A percentile compares a stretch with the other conserved stretches of the same genome.
Conservation (phyloP, 2,888 invertebrate species). For the Eutolmus rufibarbis region DNA sequence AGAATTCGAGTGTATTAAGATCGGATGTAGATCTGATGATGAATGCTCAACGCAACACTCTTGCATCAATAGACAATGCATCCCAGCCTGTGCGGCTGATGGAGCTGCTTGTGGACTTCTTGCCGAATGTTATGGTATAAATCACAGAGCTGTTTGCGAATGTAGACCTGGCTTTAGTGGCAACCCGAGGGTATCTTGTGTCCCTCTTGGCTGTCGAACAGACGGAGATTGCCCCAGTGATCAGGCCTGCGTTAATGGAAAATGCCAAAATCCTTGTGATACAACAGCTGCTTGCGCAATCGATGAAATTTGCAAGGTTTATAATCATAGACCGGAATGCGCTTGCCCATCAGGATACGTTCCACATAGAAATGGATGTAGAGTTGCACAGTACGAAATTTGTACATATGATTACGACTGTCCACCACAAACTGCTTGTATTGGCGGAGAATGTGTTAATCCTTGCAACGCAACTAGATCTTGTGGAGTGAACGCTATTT, state of each 20-base stretch:
- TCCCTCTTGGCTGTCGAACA: constrained; percentile 79
- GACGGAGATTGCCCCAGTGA: constrained; percentile 82
- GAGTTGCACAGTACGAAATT: constrained; percentile 66
- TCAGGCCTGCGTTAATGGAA: constrained; percentile 81
- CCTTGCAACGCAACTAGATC: constrained; percentile 81
- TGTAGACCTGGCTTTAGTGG: constrained; percentile 83
- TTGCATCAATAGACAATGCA: constrained; percentile 83
- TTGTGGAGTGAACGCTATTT: constrained; percentile 81
- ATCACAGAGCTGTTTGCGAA: constrained; percentile 83
- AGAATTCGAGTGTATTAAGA: constrained; percentile 78
- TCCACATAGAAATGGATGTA: constrained; percentile 71
- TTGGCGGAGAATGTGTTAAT: constrained; percentile 81
- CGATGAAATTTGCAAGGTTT: constrained; percentile 78
- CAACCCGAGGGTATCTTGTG: constrained; percentile 80
- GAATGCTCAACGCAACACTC: constrained; percentile 84
- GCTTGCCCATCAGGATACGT: constrained; percentile 80
- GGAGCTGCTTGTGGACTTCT: constrained; percentile 76
- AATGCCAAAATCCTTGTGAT: constrained; percentile 80
- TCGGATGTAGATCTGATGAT: constrained; percentile 75
- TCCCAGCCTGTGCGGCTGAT: constrained; percentile 79
- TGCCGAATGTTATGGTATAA: constrained; percentile 80
- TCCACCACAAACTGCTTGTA: constrained; percentile 82
- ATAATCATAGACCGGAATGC: constrained; percentile 80
- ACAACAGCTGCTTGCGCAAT: constrained; percentile 72
- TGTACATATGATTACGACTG: constrained; percentile 84